Base-by-base conservation (phyloP, 2,888 invertebrate genomes). In the Drosophila tripunctata region DNA sequence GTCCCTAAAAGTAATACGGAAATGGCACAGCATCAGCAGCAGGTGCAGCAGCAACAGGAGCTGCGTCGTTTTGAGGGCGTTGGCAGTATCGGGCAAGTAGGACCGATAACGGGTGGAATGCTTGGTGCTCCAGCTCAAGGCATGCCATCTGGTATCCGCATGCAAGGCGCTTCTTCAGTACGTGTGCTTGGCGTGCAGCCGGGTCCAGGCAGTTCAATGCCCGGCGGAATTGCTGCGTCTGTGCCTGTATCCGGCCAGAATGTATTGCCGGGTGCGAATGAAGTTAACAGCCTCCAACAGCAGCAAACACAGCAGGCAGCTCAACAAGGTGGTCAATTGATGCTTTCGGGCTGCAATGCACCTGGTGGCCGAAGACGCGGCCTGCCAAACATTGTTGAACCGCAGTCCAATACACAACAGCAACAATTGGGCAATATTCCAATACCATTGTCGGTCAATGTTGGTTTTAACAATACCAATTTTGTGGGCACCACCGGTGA, bases 361-460 rank as follows among this genome's bases (percentile, higher is more conserved):
- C 80, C 78, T 24, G 78, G 79, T 6, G 82, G 86, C 44, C 88
- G 90, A 14, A 72, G 88, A 19, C 81, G 86, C 6, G 73, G 45
- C 4, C 52, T 85, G 5, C 43, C 87, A 27, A 87, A 62, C 10
- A 68, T 81, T 71, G 87, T 85, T 6, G 80, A 85, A 24, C 78
- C 67, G 67, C 82, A 62, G 55, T 57, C 80, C n/a, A 87, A 83
- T 65, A 33, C 56, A 6, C 67, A 67, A 6, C 54, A 62, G 35
- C 68, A 90, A 75, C 78, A 87, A 63, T 56, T 84, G 69, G 78
- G 90, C 64, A 92, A 91, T 89, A 91, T 92, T 90, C 92, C 92
- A 81, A 48, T 78, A 44, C 87, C 80, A 31, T 80, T 91, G 55
- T 90, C 91, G 22, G 91, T 90, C 54, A 91, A 90, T 68, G 90